Evolutionary conservation across 2,888 invertebrate species (phyloP).

Genomic region (Diplolepis rosae): DNA sequence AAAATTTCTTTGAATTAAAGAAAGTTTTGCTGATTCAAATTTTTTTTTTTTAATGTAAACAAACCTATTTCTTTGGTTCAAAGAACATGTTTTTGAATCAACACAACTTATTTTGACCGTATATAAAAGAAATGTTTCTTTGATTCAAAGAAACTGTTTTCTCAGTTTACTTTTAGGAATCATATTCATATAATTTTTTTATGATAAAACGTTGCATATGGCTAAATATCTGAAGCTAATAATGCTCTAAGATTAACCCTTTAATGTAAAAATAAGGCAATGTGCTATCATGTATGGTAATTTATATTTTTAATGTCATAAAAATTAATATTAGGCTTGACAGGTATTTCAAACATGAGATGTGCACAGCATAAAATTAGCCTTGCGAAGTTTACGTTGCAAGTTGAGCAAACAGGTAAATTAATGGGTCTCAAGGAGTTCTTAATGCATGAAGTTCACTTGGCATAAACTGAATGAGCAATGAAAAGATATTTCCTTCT

Average conservation of each 20-base stretch:
- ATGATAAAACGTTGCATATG: background rate
- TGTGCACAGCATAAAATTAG: slow-evolving; percentile 1
- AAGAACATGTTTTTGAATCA: no score
- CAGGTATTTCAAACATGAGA: slow-evolving; percentile 6
- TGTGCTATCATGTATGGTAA: background rate
- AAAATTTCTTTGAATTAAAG: no score
- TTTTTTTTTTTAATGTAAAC: no score
- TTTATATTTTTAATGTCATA: background rate
- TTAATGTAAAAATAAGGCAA: background rate
- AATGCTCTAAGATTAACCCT: background rate
- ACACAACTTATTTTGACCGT: no score
- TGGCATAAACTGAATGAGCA: background rate
- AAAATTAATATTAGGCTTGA: background rate
- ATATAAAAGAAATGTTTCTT: no score
- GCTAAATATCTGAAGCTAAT: background rate
- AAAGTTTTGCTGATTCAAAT: no score
- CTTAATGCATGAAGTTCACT: background rate
- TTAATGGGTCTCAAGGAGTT: background rate
- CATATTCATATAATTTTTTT: no score
- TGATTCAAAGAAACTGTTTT: no score
- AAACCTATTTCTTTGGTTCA: no score
- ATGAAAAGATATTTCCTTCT: background rate
- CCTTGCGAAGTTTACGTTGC: background rate
- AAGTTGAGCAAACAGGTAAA: background rate
- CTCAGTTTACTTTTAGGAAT: no score